Percentiles rank a stretch among this genome's conserved stretches.
phyloP scores from a whole-genome alignment of 2,113 vertebrate genomes.

The Gasterosteus aculeatus region DNA sequence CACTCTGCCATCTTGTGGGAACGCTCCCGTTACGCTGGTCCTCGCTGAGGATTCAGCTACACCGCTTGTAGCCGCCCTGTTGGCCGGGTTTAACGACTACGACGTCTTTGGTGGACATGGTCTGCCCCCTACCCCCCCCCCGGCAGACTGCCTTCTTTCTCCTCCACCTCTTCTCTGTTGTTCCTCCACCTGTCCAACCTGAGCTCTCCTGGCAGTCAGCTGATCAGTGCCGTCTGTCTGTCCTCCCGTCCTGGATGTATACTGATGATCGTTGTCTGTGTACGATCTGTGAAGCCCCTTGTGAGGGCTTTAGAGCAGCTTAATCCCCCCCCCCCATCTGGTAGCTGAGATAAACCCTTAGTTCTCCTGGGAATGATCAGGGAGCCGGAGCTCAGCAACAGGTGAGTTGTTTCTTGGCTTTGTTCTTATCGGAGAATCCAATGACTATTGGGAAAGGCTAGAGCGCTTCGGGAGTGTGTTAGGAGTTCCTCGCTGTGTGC shows the following conservation, averaged over 20 bases:
- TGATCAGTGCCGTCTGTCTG: slow-evolving; percentile 36
- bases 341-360: slow-evolving; percentile 41
- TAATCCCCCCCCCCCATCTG: slow-evolving; percentile 45
- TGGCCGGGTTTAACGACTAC: not conserved
- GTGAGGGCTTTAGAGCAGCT: slow-evolving; percentile 46
- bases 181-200: slow-evolving; percentile 25
- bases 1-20: slow-evolving; percentile 8
- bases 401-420: slow-evolving; percentile 43
- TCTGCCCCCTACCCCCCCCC: too few species aligned
- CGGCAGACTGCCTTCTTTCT: not conserved
- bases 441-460: not conserved
- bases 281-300: slow-evolving; percentile 39
- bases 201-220: slow-evolving; percentile 11
- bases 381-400: slow-evolving; percentile 42
- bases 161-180: not conserved
- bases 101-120: slow-evolving; percentile 13
- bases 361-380: slow-evolving; percentile 1
- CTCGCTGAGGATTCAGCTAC: slow-evolving; percentile 15
- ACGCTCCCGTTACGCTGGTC: slow-evolving; percentile 14
- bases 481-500: too few species aligned
- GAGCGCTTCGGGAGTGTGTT: not conserved
- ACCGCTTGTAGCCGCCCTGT: slow-evolving; percentile 5
- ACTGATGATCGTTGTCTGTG: slow-evolving; percentile 36
- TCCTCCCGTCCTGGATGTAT: slow-evolving; percentile 5
- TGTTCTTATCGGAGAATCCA: slow-evolving; percentile 1